A percentile compares a stretch with the other conserved stretches of the same genome.
Conservation (phyloP, 2,113 vertebrate species). For the Heterotis niloticus region DNA sequence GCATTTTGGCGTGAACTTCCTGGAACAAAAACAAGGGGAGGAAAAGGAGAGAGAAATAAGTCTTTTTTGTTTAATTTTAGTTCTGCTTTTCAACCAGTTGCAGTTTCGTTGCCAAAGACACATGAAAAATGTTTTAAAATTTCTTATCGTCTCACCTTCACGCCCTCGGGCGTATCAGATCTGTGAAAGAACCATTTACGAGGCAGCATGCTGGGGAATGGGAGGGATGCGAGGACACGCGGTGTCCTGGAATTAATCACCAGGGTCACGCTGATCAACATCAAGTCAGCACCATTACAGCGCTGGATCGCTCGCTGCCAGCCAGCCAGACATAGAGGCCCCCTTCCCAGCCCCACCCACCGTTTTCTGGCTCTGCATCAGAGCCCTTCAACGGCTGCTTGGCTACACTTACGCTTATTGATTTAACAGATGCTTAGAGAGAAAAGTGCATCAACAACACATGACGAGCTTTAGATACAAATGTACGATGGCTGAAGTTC, state of each 20-base stretch:
- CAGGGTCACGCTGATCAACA: conserved; percentile 9
- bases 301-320: not conserved
- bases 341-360: not conserved
- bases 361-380: not conserved
- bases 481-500: no score
- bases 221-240: conserved; percentile 51
- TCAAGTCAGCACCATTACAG: conserved; percentile 15
- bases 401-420: not conserved
- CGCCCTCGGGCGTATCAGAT: conserved; percentile 30
- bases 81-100: conserved; percentile 13
- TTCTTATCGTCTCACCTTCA: conserved; percentile 40
- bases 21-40: conserved; percentile 49
- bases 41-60: not conserved
- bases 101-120: conserved; percentile 10
- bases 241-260: conserved; percentile 26
- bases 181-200: conserved; percentile 67
- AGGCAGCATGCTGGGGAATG: conserved; percentile 45
- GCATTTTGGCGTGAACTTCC: conserved; percentile 75
- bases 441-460: no score
- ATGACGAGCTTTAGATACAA: no score
- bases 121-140: not conserved
- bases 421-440: no score
- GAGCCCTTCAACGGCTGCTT: not conserved
- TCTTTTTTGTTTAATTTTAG: conserved; percentile 3
- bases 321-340: not conserved